phyloP scores from a whole-genome alignment of 2,888 invertebrate genomes.

The Synergus umbraculus region DNA sequence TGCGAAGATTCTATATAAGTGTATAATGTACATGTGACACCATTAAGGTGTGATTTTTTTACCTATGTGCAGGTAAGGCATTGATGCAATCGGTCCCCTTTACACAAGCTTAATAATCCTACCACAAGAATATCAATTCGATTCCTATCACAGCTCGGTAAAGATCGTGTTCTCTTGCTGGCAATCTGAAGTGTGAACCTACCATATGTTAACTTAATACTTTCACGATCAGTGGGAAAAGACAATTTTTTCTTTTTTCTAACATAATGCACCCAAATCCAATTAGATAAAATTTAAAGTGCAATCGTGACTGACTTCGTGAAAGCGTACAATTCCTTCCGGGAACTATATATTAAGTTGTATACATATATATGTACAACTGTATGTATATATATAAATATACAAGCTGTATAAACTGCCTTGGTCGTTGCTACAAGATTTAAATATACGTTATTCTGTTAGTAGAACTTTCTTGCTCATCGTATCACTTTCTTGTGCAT shows the following conservation, averaged over 20 bases:
- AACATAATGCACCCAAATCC: not conserved
- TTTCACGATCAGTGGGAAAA: conserved; percentile 1
- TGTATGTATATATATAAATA: too few species aligned
- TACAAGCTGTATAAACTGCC: not conserved
- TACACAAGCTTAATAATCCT: not conserved
- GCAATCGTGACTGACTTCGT: not conserved
- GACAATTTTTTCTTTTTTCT: not conserved
- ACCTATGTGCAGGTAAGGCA: not conserved
- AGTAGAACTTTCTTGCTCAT: conserved; percentile 29
- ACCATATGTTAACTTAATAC: not conserved
- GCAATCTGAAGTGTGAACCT: not conserved
- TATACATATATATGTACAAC: not conserved
- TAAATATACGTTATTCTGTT: conserved; percentile 7
- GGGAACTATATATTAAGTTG: not conserved
- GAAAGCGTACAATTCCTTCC: conserved; percentile 20
- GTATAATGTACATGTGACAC: conserved; percentile 2
- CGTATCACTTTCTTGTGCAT: conserved; percentile 19
- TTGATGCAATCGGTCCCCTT: conserved; percentile 4
- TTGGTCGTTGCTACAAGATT: not conserved
- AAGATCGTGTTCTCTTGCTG: not conserved
- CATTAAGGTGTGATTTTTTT: not conserved
- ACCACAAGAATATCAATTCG: not conserved
- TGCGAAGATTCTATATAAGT: not conserved
- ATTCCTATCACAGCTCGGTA: not conserved
- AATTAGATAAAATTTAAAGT: not conserved